Evolutionary conservation across 2,113 vertebrate genomes (phyloP), one percentile per base, ranked within the genome.

Genomic region (Epinephelus lanceolatus): DNA sequence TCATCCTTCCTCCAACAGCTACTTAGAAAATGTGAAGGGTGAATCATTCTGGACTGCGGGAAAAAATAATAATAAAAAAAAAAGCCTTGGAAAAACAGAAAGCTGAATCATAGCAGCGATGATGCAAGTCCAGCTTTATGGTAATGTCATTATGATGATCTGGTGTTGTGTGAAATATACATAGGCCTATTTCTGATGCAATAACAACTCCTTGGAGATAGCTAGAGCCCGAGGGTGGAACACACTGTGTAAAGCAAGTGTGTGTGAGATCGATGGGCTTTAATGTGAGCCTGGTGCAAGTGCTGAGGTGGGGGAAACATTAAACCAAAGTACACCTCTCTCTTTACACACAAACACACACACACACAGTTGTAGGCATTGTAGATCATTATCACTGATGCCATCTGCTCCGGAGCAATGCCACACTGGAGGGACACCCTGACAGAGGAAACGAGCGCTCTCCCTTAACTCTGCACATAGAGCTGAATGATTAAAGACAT

Each of bases 381-480:
- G 76, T 71, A 65, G 82, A 83, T 89, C 87, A 88, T 88, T 88
- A 86, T 82, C 87, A 85, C 62, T 33, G 68, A 81, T 45, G 71
- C 88, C 91, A 93, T 91, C 92, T 91, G 91, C 77, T 93, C 57
- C 25, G 23, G 83, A 81, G 79, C 81, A n/a, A 74, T 6, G 67
- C 56, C 86, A 78, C 88, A 79, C 80, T 72, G 79, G 74, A 90
- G 88, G 78, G 88, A 90, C 68, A 69, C 74, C 70, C 80, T 59
- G 78, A 76, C 47, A 86, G 72, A 57, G 80, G 76, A 85, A 90
- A 83, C 85, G 71, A 90, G 67, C n/a, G 19, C 78, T 73, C 67
- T 85, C 79, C 86, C 88, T 72, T 75, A 81, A 80, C 76, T 53
- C 83, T 53, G 62, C 75, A 78, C 77, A 80, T 72, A 56, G 69